phyloP scores from a whole-genome alignment of 2,888 invertebrate species.

The Ferrisia virgata region DNA sequence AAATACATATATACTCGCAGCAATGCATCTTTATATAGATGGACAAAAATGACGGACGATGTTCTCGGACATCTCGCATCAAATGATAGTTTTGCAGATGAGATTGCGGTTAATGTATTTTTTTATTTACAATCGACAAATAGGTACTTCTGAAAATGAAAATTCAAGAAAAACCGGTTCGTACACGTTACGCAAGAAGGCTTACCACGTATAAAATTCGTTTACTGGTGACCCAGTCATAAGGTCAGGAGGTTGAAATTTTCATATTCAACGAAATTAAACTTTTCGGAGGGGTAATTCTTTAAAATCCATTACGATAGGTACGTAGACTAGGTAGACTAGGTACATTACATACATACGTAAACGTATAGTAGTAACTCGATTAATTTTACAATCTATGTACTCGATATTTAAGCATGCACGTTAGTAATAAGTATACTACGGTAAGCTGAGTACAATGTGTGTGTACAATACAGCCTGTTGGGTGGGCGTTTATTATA shows the following conservation, averaged over 20 bases:
- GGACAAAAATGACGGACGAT: too few relatives aligned
- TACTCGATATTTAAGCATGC: too few relatives aligned
- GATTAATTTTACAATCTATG: background rate
- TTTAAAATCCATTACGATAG: background rate
- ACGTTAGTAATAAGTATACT: too few relatives aligned
- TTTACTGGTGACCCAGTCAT: constrained; percentile 4
- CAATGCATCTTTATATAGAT: too few relatives aligned
- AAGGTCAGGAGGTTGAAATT: background rate
- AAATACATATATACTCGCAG: too few relatives aligned
- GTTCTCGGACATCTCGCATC: too few relatives aligned
- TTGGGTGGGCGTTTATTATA: too few relatives aligned
- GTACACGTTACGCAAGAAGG: background rate
- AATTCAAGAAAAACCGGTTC: constrained; percentile 15
- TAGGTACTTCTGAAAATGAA: background rate
- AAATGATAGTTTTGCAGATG: background rate
- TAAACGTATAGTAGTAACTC: too few relatives aligned
- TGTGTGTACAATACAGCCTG: background rate
- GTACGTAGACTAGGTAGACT: background rate
- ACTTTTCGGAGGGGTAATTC: background rate
- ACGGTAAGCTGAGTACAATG: too few relatives aligned
- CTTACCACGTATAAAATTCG: background rate
- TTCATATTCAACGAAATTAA: background rate
- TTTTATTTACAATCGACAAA: background rate
- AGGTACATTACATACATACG: background rate
- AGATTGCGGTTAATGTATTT: background rate